Evolutionary conservation across 2,113 vertebrate species (phyloP).

Genomic region (Nyctereutes procyonoides): DNA sequence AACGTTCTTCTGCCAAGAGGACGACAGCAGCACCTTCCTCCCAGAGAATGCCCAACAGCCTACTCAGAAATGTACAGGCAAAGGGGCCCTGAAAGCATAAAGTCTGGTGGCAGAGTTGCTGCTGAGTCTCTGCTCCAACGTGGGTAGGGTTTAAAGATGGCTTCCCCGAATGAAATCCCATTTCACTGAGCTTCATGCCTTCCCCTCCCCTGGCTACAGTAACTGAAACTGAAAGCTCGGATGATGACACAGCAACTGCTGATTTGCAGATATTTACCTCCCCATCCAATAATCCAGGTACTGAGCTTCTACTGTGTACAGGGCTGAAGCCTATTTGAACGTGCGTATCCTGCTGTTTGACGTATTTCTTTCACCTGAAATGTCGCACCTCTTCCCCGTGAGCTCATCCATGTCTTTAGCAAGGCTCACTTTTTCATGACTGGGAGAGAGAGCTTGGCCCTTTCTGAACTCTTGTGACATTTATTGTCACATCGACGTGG

Average conservation of each 20-base stretch:
- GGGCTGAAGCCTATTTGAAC: rapidly evolving
- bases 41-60: not conserved
- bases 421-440: not conserved
- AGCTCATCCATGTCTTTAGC: not conserved
- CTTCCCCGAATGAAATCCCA: not conserved
- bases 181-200: not conserved
- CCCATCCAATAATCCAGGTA: not conserved
- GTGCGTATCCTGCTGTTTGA: not conserved
- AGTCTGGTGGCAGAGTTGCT: not conserved
- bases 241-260: not conserved
- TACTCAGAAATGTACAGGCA: not conserved
- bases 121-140: not conserved
- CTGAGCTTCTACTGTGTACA: no score
- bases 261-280: not conserved
- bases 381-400: no score
- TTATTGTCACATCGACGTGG: rapidly evolving
- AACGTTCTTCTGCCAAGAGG: not conserved
- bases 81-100: rapidly evolving
- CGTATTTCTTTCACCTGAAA: not conserved
- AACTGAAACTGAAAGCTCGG: not conserved
- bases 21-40: not conserved
- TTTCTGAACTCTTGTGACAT: no score
- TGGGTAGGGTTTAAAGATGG: not conserved
- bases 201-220: not conserved
- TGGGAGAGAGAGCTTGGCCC: not conserved